Conservation (phyloP, 1,140 invertebrate species). For the Heterodera schachtii region DNA sequence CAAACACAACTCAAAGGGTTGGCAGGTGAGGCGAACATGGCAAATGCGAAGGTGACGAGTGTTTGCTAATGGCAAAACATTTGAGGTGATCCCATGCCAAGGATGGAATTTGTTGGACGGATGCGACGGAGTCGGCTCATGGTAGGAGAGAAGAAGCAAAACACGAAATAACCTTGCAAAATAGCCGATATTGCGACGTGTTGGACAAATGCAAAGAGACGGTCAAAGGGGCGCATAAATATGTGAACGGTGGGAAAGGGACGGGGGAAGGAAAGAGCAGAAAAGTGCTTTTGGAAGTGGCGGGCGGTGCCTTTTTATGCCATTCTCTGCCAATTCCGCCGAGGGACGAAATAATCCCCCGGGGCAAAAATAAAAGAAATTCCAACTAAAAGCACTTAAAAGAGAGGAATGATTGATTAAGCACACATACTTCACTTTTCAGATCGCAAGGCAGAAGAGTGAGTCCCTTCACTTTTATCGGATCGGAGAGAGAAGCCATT, state of each 20-base stretch:
- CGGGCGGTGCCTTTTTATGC: too few species aligned
- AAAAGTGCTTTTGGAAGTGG: too few species aligned
- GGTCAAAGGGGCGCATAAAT: conserved; percentile 64
- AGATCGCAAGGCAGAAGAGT: conserved; percentile 53
- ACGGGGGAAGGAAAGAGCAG: too few species aligned
- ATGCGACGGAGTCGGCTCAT: conserved; percentile 64
- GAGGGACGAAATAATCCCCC: too few species aligned
- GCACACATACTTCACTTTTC: not conserved
- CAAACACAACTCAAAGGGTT: conserved; percentile 62
- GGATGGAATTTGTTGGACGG: conserved; percentile 66
- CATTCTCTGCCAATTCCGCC: too few species aligned
- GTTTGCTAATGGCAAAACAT: too few species aligned
- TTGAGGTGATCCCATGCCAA: conserved; percentile 62
- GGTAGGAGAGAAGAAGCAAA: conserved; percentile 37
- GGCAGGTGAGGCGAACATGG: conserved; percentile 44
- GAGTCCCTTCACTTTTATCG: not conserved
- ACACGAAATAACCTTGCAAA: conserved; percentile 26
- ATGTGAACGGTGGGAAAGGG: conserved; percentile 48
- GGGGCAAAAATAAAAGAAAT: conserved; percentile 5
- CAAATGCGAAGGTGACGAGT: too few species aligned
- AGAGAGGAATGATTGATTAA: not conserved
- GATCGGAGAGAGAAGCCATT: too few species aligned
- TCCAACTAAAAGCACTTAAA: not conserved
- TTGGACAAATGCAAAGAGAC: conserved; percentile 65
- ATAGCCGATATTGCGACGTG: conserved; percentile 65